phyloP scores from a whole-genome alignment of 2,113 vertebrate species.

The Glareola pratincola region DNA sequence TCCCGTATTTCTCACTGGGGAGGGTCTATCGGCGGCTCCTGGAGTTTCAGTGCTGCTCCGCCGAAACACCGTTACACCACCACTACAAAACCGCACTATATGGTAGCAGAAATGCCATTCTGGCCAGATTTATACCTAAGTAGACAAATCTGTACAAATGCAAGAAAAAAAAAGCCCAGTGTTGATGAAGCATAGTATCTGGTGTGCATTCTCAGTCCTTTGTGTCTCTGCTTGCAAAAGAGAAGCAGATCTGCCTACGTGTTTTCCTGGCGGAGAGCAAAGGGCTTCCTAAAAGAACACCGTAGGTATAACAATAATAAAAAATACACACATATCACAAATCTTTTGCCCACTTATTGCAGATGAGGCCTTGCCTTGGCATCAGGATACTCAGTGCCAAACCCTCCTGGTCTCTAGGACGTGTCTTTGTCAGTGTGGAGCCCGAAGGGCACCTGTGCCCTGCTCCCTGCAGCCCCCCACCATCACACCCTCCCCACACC shows the following conservation, averaged over 20 bases:
- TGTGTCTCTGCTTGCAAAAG: background rate
- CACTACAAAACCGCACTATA: background rate
- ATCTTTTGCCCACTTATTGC: background rate
- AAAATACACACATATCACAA: background rate
- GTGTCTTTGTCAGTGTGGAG: background rate
- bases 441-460: accelerated
- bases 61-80: background rate
- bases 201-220: background rate
- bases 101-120: background rate
- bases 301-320: background rate
- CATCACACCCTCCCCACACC: background rate
- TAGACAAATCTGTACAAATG: background rate
- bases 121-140: background rate
- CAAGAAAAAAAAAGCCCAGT: background rate
- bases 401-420: background rate
- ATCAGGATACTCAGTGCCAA: background rate
- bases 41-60: background rate
- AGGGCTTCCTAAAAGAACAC: background rate
- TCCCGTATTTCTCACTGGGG: background rate
- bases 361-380: background rate
- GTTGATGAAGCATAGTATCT: background rate
- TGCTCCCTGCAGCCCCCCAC: background rate
- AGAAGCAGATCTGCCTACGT: background rate
- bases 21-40: background rate
- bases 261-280: background rate